A percentile compares a stretch with the other conserved stretches of the same genome.
phyloP scores from a whole-genome alignment of 2,113 vertebrate genomes.

The Tichodroma muraria region DNA sequence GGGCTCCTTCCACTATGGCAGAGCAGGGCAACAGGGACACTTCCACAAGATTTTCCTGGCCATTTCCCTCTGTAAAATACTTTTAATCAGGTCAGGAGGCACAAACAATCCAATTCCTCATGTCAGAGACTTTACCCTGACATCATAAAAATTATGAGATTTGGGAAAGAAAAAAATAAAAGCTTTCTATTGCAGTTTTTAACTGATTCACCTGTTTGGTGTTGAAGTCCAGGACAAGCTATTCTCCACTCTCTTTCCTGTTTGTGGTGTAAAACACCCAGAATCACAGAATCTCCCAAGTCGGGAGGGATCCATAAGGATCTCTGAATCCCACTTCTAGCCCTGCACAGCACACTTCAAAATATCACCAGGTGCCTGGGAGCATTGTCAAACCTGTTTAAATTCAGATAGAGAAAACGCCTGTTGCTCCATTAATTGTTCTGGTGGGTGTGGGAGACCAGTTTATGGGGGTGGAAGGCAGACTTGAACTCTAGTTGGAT shows the following conservation, averaged over 20 bases:
- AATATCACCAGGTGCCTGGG: not conserved
- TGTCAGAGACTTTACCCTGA: fast-evolving
- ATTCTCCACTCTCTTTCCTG: too few relatives aligned
- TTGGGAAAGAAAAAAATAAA: fast-evolving
- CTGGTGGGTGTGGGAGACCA: too few relatives aligned
- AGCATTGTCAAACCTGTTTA: not conserved
- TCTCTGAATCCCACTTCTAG: not conserved
- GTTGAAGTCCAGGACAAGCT: fast-evolving
- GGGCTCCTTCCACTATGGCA: not conserved
- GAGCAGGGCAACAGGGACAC: too few relatives aligned
- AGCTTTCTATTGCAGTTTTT: not conserved
- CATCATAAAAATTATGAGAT: fast-evolving
- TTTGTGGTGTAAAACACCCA: fast-evolving
- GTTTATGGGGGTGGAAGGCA: not conserved
- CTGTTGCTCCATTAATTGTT: fast-evolving
- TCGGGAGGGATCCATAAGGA: not conserved
- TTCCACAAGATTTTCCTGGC: not conserved
- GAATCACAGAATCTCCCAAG: too few relatives aligned
- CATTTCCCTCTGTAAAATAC: not conserved
- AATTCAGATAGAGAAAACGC: not conserved
- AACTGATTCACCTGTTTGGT: fast-evolving
- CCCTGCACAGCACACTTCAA: not conserved
- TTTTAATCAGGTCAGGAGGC: not conserved
- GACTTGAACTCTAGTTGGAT: not conserved
- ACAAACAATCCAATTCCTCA: fast-evolving